These are phyloP conservation scores for Coracias cyanogaster DNA, from an alignment of 2,797 vertebrate genomes.

Conservation along the genomic window DNA sequence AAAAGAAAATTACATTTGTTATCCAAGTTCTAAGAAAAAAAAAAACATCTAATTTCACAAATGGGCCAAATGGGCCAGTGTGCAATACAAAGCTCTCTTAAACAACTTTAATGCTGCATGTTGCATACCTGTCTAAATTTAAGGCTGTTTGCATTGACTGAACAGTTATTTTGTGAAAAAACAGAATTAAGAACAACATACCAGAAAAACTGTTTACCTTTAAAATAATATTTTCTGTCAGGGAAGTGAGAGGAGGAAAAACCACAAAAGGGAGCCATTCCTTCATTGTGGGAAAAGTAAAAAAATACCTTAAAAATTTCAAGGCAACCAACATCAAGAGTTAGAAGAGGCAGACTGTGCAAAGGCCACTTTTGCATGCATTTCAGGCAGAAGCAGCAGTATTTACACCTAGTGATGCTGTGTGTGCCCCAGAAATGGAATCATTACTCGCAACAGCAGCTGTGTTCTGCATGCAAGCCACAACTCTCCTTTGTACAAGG, in stretches of 20 bases:
- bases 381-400: background rate
- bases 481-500: constrained; percentile 30
- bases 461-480: constrained; percentile 23
- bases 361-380: background rate
- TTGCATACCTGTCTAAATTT: background rate
- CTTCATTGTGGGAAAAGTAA: background rate
- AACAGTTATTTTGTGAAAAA: background rate
- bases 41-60: background rate
- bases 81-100: background rate
- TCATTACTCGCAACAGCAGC: background rate
- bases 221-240: background rate
- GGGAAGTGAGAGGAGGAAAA: background rate
- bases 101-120: background rate
- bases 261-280: background rate
- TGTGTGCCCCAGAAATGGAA: constrained; percentile 4
- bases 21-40: too few relatives aligned
- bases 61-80: background rate
- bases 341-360: background rate
- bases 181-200: background rate
- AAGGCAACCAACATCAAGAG: background rate
- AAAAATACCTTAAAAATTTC: background rate
- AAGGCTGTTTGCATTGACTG: background rate
- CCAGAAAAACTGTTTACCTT: background rate
- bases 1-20: background rate
- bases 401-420: background rate